These are phyloP conservation scores for Tapirus indicus DNA, from an alignment of 2,797 vertebrate species.

Conservation along the genomic window DNA sequence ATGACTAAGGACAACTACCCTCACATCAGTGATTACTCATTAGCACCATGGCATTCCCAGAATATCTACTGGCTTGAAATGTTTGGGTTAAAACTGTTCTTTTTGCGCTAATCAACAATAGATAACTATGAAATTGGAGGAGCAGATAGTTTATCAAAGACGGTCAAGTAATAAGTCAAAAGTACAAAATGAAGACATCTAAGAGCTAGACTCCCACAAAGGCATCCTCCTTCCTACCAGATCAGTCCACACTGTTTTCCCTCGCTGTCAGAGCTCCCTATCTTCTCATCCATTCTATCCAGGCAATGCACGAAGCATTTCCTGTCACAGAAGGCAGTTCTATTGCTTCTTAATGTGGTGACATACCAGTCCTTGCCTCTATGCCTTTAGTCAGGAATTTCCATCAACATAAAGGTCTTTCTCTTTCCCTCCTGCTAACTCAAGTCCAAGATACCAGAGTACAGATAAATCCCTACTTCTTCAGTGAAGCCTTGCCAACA, in stretches of 20 bases:
- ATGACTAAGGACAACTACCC: constrained; percentile 48
- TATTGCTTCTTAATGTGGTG: background rate
- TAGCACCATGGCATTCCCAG: constrained; percentile 23
- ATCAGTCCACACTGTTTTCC: background rate
- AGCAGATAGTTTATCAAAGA: constrained; percentile 13
- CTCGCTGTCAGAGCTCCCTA: background rate
- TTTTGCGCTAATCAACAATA: constrained; percentile 55
- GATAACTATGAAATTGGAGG: constrained; percentile 36
- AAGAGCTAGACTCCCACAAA: background rate
- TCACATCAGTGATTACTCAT: constrained; percentile 51
- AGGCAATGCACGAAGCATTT: constrained; percentile 11
- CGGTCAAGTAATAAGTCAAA: constrained; percentile 44
- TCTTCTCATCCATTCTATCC: background rate
- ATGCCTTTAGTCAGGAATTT: constrained; percentile 23
- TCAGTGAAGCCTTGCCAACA: constrained; percentile 47
- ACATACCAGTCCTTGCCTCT: constrained; percentile 3
- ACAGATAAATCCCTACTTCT: constrained; percentile 55
- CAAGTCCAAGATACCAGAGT: constrained; percentile 23
- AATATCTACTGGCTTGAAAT: constrained; percentile 46
- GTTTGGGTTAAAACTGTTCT: constrained; percentile 59
- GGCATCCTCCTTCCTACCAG: background rate
- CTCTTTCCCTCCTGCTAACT: constrained; percentile 9
- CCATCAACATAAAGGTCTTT: constrained; percentile 19
- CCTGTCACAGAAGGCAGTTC: background rate
- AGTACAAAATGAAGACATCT: constrained; percentile 35